phyloP scores from a whole-genome alignment of 2,888 invertebrate genomes.

The Anthophora plumipes region DNA sequence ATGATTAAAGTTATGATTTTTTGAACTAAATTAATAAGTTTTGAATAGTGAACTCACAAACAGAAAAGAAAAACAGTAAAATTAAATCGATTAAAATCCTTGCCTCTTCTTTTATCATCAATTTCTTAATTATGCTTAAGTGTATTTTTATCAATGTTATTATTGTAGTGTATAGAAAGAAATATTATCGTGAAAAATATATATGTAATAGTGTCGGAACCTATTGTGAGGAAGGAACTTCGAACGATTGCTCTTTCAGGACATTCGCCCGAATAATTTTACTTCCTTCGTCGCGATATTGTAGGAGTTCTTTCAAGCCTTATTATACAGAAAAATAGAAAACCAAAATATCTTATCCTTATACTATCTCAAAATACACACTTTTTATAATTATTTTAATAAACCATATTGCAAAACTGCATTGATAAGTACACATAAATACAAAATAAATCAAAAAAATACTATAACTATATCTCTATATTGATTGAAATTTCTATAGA shows the following conservation, averaged over 20 bases:
- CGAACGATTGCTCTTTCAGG: conserved; percentile 72
- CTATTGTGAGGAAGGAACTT: conserved; percentile 72
- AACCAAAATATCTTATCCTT: background rate
- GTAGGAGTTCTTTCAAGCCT: conserved; percentile 67
- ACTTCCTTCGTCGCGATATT: conserved; percentile 68
- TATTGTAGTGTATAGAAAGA: no score
- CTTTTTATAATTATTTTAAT: background rate
- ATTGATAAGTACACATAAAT: background rate
- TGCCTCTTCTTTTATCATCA: background rate
- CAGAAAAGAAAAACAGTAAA: no score
- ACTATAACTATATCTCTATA: background rate
- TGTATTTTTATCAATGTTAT: no score
- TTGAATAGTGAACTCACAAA: background rate
- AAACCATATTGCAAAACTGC: background rate
- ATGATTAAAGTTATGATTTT: background rate
- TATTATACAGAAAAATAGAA: conserved; percentile 35
- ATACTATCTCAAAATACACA: background rate
- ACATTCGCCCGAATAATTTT: conserved; percentile 77
- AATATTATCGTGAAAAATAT: background rate
- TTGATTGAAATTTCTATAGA: no score
- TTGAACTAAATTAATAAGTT: background rate
- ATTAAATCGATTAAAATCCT: background rate
- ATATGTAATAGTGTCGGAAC: conserved; percentile 36
- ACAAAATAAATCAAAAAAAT: no score
- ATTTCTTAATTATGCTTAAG: no score